Base-by-base conservation (phyloP, 1,140 invertebrate genomes). In the Batillaria attramentaria region DNA sequence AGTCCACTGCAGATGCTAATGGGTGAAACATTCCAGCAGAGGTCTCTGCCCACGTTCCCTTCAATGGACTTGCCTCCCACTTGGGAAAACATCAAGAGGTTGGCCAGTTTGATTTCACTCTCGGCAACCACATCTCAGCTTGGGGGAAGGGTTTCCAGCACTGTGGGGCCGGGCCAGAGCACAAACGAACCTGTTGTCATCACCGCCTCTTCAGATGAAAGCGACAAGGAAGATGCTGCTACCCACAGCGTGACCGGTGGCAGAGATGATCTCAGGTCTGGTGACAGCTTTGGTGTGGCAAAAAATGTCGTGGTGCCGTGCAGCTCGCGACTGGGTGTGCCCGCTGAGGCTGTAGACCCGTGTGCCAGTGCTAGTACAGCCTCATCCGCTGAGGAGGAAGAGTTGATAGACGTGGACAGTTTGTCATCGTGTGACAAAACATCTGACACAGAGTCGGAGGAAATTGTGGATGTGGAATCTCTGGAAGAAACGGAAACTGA, bases 381-480 rank as follows among this genome's bases (percentile, higher is more conserved):
- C 16, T 62, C 73, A 42, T 20, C 57, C 3, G 20, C 24, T 24
- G 33, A 50, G 10, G 37, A 37, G 24, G 73, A 65, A 18, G 54
- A n/a, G 35, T 65, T 6, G 28, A 75, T 75, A 24, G 73, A 75
- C 35, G 73, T 75, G 8, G 54, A 75, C 10, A 65, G 73, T 39
- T 41, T 75, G 16, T 75, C 73, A 13, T 75, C 73, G 3, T 28
- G 57, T 10, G 57, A 62, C 57, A 62, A 62, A 62, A 62, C 33
- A 31, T 62, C 57, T 16, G 73, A 75, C 24, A 54, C 50, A 20
- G 43, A 72, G 28, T 50, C 35, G 6, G 31, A 24, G 1, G 72
- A 73, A 28, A 54, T 75, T 33, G 54, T 75, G 54, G 73, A 75
- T 42, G 73, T 75, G 54, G 73, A 75, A 42, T 75, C 73, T 28